Base-by-base conservation (phyloP, 2,797 vertebrate genomes). In the Coendou prehensilis region DNA sequence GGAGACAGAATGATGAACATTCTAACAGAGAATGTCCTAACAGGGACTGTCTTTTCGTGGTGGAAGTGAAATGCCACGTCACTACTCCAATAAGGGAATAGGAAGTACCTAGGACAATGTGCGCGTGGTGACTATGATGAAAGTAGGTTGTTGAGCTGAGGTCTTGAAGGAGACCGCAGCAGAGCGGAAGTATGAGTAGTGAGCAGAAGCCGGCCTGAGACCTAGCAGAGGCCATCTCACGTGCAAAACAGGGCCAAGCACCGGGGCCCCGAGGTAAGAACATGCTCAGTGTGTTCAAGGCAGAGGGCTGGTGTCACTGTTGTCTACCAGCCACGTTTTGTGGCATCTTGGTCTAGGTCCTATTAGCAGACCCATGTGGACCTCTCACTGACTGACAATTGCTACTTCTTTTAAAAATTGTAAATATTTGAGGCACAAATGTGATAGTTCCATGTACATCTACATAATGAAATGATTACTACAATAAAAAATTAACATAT, bases 241-340 rank as follows among this genome's bases (percentile, higher is more conserved):
- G 3, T 30, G 9, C 41, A 80, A 28, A 52, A 59, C 82, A 84
- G n/a, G 22, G 41, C 23, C 3, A 2, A n/a, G 50, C 41, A n/a
- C 14, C 8, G 2, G 52, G 75, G 54, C n/a, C 67, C 33, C 0
- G 8, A 87, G 30, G 23, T 1, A 4, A 57, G 30, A 87, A 45
- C 4, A 8, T 23, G 45, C 1, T 15, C 23, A 20, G 45, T 47
- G 17, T 13, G 0, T 63, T 59, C 64, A 50, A 5, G 33, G 57
- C 10, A 57, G 80, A 76, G 17, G 22, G 9, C 28, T 5, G 22
- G 14, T 2, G 7, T 28, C 30, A 14, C 50, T 76, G 17, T 22
- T 6, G 4, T 18, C 0, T 33, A 54, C 37, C 18, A 26, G 54
- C 59, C 6, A 1, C 2, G 11, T 4, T 50, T 30, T 2, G 6